Base-by-base conservation (phyloP, 2,113 vertebrate genomes). In the Micromys minutus region DNA sequence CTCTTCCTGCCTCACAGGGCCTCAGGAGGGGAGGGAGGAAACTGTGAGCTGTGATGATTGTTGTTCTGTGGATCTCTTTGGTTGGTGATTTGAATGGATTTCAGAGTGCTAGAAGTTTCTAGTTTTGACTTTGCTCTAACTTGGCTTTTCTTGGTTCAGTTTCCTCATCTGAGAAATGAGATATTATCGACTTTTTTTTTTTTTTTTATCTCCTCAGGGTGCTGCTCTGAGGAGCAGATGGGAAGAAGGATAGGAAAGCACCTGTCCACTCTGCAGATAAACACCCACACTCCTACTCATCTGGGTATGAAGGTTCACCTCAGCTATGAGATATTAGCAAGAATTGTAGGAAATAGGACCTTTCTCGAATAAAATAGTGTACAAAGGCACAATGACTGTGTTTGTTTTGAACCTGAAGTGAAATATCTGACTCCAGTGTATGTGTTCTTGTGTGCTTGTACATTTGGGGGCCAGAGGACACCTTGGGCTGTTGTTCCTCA, bases 81-180 rank as follows among this genome's bases (percentile, higher is more conserved):
- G n/a, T 22, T 52, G 55, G 91, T 2, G 10, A 76, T 84, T 7
- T 84, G 91, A 93, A 93, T 71, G 31, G 4, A 57, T 67, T 85
- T 91, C 52, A 77, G 84, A 22, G 63, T 67, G 34, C n/a, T 45
- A 65, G 61, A 52, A 36, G 69, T 50, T 90, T 80, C 83, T 93
- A 74, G 72, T 61, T 36, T 21, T 88, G 87, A 26, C 26, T 87
- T 75, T 77, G 67, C 55, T 72, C 92, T 87, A 47, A 65, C 21
- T 31, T 45, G 52, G 19, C 69, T 92, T 93, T 88, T 21, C 47
- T 90, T 76, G 24, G 47, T 92, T 96, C 55, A 80, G 59, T 87
- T 84, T 97, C 72, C 34, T 96, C 76, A 93, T 93, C 87, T 95
- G 80, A 93, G 75, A 95, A 87, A 80, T 74, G 87, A 39, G 47